Evolutionary conservation across 2,797 vertebrate genomes (phyloP), one percentile per base, ranked within the genome.

Genomic region (Scolopax bukidnonensis): DNA sequence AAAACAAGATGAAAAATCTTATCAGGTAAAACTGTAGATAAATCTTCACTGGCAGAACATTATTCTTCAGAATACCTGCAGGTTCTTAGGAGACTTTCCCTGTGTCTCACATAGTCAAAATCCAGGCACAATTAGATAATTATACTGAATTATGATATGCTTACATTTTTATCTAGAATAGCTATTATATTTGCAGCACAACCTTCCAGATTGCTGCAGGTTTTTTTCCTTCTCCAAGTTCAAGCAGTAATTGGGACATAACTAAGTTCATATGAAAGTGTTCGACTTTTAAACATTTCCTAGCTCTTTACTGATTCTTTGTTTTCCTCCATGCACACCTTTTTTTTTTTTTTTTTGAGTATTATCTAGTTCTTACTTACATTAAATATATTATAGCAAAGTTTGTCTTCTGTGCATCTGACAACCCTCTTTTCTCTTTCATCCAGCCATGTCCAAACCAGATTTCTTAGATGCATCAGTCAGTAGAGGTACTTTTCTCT

Each of bases 11-110:
- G 70, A 87, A 74, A 92, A 86, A 60, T 84, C 63, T 91, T 48
- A 84, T 40, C 93, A 93, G 91, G 91, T 95, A 80, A 93, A 94
- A 73, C n/a, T 43, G 16, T 30, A 70, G 70, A 48, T 91, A 76
- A 91, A 86, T 87, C 80, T 84, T 56, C 21, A 25, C 25, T 16
- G 56, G 32, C 59, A 94, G 40, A 92, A 38, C 25, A 32, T 59
- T 41, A 43, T 16, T 16, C 32, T 80, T 87, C 80, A 57, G 56
- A 60, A 30, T 28, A 60, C 57, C 32, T 76, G 28, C 63, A 82
- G 47, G 18, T 82, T 70, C 63, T 70, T 63, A 38, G 43, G 90
- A 81, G 59, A 51, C 3, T 79, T 88, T 73, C 5, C 21, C 16
- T 53, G 23, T 16, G 18, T 23, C 65, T 91, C 43, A 28, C 3